Evolutionary conservation across 2,888 invertebrate species (phyloP).

Genomic region (Andrena haemorrhoa): DNA sequence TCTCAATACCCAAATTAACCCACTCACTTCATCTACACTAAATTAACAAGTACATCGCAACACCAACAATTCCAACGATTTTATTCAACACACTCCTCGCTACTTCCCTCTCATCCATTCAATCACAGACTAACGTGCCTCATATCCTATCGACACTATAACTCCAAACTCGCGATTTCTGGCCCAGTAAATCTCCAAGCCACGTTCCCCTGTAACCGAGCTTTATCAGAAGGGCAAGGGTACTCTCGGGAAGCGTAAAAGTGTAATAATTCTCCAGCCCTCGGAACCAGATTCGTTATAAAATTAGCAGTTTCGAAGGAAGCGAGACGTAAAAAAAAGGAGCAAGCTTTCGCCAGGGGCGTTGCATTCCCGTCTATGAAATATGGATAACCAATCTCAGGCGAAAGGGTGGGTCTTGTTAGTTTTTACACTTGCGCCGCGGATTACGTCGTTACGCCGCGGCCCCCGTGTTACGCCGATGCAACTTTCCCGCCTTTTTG

Average conservation of each 20-base stretch:
- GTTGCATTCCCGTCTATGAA: slow-evolving; percentile 44
- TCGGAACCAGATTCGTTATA: slow-evolving; percentile 43
- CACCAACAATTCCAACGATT: too few relatives aligned
- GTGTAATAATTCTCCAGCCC: slow-evolving; percentile 15
- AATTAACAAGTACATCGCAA: too few relatives aligned
- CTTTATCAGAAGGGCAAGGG: neutral
- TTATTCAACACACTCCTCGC: too few relatives aligned
- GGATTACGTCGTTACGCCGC: slow-evolving; percentile 33
- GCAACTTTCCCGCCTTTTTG: neutral
- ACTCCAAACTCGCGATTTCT: too few relatives aligned
- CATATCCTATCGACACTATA: too few relatives aligned
- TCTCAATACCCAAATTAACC: too few relatives aligned
- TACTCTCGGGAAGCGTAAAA: neutral
- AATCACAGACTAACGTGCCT: too few relatives aligned
- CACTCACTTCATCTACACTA: too few relatives aligned
- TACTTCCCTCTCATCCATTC: too few relatives aligned
- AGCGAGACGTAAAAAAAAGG: slow-evolving; percentile 17
- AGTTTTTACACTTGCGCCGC: slow-evolving; percentile 53
- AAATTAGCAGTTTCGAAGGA: slow-evolving; percentile 47
- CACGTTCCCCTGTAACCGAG: slow-evolving; percentile 1
- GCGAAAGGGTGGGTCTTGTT: slow-evolving; percentile 46
- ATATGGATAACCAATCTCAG: slow-evolving; percentile 61
- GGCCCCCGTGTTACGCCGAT: slow-evolving; percentile 13
- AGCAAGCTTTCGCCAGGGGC: slow-evolving; percentile 15
- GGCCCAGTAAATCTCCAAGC: neutral